phyloP scores from a whole-genome alignment of 1,140 invertebrate species.

The Asobara japonica region DNA sequence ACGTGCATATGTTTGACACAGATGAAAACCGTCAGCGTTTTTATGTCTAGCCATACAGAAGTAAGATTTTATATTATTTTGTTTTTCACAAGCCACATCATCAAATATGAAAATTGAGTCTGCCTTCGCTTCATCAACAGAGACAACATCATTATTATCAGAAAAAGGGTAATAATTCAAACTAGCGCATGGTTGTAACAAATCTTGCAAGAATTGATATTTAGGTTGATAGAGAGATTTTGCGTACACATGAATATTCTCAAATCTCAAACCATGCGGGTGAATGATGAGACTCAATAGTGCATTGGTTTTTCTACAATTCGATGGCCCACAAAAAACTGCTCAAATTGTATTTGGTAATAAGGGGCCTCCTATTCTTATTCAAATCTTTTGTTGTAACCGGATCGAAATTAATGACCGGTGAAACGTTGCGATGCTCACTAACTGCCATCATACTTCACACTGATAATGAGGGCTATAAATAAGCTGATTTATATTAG shows the following conservation, averaged over 20 bases:
- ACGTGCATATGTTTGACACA: no score
- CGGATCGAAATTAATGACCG: no score
- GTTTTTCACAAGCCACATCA: no score
- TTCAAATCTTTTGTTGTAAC: neutral
- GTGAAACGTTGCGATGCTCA: no score
- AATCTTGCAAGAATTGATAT: constrained; percentile 37
- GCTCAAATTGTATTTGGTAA: neutral
- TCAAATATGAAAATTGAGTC: no score
- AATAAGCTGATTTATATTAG: no score
- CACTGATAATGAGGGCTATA: no score
- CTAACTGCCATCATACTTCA: no score
- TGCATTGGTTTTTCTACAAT: constrained; percentile 43
- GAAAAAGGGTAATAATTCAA: constrained; percentile 28
- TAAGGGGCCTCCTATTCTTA: neutral
- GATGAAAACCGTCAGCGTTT: no score
- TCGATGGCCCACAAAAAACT: constrained; percentile 35
- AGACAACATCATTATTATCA: neutral
- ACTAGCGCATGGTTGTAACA: constrained; percentile 12
- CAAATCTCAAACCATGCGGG: constrained; percentile 36
- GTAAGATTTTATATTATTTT: no score
- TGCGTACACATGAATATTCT: constrained; percentile 43
- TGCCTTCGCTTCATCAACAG: no score
- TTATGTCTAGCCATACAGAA: no score
- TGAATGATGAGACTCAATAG: constrained; percentile 32
- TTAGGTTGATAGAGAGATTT: constrained; percentile 39